Evolutionary conservation across 2,888 invertebrate species (phyloP).

Genomic region (Vesta saturnalis): DNA sequence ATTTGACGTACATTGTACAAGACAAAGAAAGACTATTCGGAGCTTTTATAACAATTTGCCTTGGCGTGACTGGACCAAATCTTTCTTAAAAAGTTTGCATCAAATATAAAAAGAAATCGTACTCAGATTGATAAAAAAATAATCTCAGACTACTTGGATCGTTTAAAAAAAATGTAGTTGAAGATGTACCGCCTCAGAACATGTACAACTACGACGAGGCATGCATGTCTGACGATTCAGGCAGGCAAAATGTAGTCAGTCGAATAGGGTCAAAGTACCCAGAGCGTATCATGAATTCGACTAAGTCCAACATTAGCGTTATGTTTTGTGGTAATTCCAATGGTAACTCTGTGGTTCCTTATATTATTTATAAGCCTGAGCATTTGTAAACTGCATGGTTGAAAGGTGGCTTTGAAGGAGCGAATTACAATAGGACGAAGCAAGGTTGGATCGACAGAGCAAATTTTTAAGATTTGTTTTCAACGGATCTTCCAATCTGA

Average conservation of each 20-base stretch:
- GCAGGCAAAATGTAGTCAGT: not conserved
- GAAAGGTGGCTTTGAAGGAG: not conserved
- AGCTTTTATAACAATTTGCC: too few relatives aligned
- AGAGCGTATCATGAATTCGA: too few relatives aligned
- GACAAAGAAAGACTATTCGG: not conserved
- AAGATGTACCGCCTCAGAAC: not conserved
- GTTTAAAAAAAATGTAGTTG: not conserved
- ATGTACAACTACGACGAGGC: too few relatives aligned
- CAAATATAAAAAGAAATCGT: too few relatives aligned
- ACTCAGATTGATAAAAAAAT: not conserved
- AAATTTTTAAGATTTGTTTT: too few relatives aligned
- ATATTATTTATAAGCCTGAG: not conserved
- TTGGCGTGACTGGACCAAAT: too few relatives aligned
- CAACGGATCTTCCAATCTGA: not conserved
- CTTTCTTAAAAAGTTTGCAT: not conserved
- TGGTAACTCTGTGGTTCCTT: not conserved
- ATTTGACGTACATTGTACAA: not conserved
- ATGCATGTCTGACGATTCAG: not conserved
- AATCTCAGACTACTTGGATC: not conserved
- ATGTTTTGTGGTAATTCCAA: not conserved
- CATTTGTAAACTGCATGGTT: too few relatives aligned
- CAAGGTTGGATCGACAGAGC: not conserved
- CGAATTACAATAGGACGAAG: not conserved
- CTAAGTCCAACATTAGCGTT: too few relatives aligned
- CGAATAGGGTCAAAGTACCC: not conserved